Evolutionary conservation across 2,888 invertebrate genomes (phyloP), one percentile per base, ranked within the genome.

Genomic region (Drosophila niveifrons): DNA sequence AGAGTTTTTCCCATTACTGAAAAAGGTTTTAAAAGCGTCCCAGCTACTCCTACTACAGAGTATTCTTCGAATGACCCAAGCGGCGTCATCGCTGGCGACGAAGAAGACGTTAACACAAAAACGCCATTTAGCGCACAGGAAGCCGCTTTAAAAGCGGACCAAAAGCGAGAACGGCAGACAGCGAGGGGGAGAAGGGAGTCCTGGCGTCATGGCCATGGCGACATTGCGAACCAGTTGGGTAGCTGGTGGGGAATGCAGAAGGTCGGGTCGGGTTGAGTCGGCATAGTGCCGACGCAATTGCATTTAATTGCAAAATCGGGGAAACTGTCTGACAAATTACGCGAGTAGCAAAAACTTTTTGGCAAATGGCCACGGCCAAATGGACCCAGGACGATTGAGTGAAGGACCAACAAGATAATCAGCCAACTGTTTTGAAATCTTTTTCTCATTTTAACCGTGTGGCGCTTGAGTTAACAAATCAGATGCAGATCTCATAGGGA

Each of bases 121-220:
- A 90, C 89, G 79, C 80, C 89, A 90, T 90, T 90, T 90, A 90
- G 82, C 77, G 76, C 80, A 81, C 88, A 90, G 89, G 90, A 90
- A 90, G 75, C 88, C 80, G 80, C 77, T 88, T 80, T 84, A 87
- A 87, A 87, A 85, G 82, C 89, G 66, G 72, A 66, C 75, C 78
- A 68, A 63, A 56, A 72, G 46, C 58, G 48, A 50, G 13, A 29
- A 13, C 11, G 28, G 13, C 23, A 13, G 41, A 23, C 7, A 10
- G 4, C 11, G 6, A n/a, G 18, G 9, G 13, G 10, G 1, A 2
- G 13, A 1, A 8, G n/a, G 29, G 9, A 10, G 15, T 23, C 6
- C 23, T 23, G 23, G 17, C 39, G 31, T 47, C 51, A 48, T 66
- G 78, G 28, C 53, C 36, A 61, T 72, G 80, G 84, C 75, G 78